Conservation (phyloP, 2,888 invertebrate genomes). For the Tenthredo scrophulariae region DNA sequence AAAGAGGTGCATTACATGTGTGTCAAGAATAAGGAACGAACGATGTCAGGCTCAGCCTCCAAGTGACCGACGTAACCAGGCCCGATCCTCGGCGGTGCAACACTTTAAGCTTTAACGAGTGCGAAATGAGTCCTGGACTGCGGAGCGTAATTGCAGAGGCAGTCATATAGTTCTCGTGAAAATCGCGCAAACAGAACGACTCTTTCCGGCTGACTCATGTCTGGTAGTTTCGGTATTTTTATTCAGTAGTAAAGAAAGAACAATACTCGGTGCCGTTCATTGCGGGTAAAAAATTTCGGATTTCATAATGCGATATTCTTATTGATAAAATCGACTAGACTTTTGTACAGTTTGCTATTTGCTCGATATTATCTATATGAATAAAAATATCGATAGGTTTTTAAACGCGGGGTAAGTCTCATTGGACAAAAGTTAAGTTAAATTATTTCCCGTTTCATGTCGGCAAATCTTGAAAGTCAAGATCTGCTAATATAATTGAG, state of each 20-base stretch:
- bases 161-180: conserved; percentile 58
- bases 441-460: conserved; percentile 43
- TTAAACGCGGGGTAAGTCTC: not conserved
- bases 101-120: conserved; percentile 61
- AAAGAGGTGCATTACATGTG: conserved; percentile 43
- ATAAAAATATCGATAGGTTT: not conserved
- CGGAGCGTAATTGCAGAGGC: conserved; percentile 60
- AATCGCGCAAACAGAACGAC: conserved; percentile 45
- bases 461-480: conserved; percentile 43
- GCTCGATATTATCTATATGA: not conserved
- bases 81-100: conserved; percentile 58
- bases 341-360: not conserved
- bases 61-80: not conserved
- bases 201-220: conserved; percentile 49
- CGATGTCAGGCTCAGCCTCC: conserved; percentile 14
- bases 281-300: not conserved
- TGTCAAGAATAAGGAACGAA: conserved; percentile 57
- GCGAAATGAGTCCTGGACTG: conserved; percentile 58
- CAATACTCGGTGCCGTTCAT: not conserved
- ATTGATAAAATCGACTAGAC: too few species aligned
- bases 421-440: not conserved
- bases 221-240: not conserved
- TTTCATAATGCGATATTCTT: too few species aligned
- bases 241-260: not conserved
- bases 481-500: conserved; percentile 26